phyloP scores from a whole-genome alignment of 2,797 vertebrate species.

The Clamator glandarius region DNA sequence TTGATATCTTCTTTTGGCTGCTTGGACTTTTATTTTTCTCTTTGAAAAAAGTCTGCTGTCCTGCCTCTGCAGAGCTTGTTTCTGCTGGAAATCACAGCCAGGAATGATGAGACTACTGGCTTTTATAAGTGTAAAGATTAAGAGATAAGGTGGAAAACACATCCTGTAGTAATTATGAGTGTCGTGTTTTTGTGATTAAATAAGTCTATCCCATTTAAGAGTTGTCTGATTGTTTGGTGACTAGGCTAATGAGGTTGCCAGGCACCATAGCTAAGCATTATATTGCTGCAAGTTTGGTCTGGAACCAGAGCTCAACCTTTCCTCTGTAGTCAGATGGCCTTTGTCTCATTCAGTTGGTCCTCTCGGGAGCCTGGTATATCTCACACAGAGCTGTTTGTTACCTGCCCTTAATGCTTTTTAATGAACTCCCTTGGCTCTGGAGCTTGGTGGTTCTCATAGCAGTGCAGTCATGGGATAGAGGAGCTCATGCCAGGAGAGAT shows the following conservation, averaged over 20 bases:
- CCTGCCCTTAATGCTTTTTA: background rate
- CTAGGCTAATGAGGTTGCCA: background rate
- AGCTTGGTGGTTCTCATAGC: background rate
- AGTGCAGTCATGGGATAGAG: background rate
- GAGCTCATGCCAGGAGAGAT: slow-evolving; percentile 49
- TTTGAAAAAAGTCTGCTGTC: background rate
- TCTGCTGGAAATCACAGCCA: background rate
- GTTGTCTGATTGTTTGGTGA: background rate
- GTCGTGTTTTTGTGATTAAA: background rate
- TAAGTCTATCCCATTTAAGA: background rate
- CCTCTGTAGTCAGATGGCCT: background rate
- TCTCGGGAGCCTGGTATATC: background rate
- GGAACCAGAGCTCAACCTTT: background rate
- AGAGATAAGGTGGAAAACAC: background rate
- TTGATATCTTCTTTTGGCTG: background rate
- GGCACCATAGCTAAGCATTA: background rate
- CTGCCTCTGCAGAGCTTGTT: background rate
- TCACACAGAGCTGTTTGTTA: slow-evolving; percentile 5
- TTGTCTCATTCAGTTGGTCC: background rate
- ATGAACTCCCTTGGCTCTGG: background rate
- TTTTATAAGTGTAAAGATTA: background rate
- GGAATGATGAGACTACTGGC: background rate
- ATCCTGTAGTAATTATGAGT: background rate
- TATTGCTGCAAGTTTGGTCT: background rate
- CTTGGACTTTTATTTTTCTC: background rate